Evolutionary conservation across 1,140 invertebrate genomes (phyloP), one percentile per base, ranked within the genome.

Genomic region (Colletes gigas): DNA sequence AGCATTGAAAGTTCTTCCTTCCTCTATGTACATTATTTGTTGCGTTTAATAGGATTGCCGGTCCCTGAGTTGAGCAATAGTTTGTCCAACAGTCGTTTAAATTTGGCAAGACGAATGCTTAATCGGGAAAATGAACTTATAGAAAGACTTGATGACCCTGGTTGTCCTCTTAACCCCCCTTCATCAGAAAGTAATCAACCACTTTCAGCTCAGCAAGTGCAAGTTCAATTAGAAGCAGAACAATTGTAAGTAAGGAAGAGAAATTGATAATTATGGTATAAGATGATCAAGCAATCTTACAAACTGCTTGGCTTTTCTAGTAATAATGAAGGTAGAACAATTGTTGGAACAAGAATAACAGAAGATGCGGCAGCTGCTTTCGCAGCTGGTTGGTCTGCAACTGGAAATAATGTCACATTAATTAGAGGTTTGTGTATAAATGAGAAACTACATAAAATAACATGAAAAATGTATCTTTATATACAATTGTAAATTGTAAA

Each of bases 381-480:
- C 52, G 94, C 93, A 62, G 93, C 92, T 71, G 92, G 92, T 47
- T 90, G 94, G 9, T 93, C 94, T 54, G 94, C 94, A 15, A 92
- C 91, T 69, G 87, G 86, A n/a, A 90, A 89, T 8, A 90, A 90
- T n/a, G 88, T 90, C 39, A 89, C 89, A 41, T 82, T 89, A 50
- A 63, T 85, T n/a, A 52, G 84, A 84, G 89, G 90, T 89, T 54
- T 60, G 59, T 80, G 66, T 21, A 14, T 15, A 73, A 54, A 12
- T 7, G 3, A 47, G 5, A 30, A n/a, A 10, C 0, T 4, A 14
- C 0, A 73, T 57, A 21, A 15, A 17, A 50, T 17, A 1, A 19
- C 9, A 3, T 8, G 19, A 21, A 30, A 21, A 14, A 30, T 50
- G 10, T 12, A 30, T 50, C 1, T 30, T n/a, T 76, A 17, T 21